These are phyloP conservation scores for Rhinopomastus cyanomelas DNA, from an alignment of 2,113 vertebrate species.

Conservation along the genomic window DNA sequence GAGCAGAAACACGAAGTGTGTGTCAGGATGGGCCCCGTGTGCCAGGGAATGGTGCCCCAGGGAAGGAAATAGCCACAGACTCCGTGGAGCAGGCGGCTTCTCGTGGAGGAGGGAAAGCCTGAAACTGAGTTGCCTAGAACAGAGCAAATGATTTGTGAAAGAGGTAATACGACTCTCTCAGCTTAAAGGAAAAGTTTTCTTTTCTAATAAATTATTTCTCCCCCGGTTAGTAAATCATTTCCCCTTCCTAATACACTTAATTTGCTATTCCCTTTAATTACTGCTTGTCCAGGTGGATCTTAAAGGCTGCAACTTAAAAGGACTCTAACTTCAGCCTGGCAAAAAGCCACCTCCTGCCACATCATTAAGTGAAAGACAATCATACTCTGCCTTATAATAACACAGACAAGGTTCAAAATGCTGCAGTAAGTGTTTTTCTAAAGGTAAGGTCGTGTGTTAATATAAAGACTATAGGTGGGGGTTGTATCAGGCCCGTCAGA, in stretches of 20 bases:
- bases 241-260: conserved; percentile 58
- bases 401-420: conserved; percentile 22
- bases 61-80: neutral
- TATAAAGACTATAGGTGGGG: neutral
- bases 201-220: conserved; percentile 67
- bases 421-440: conserved; percentile 31
- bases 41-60: neutral
- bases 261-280: conserved; percentile 65
- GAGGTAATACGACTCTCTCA: conserved; percentile 27
- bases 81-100: neutral
- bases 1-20: neutral
- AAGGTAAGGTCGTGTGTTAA: conserved; percentile 8
- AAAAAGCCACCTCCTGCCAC: conserved; percentile 28
- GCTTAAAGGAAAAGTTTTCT: conserved; percentile 55
- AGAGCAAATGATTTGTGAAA: conserved; percentile 50
- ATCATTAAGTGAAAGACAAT: conserved; percentile 59
- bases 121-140: neutral
- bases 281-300: conserved; percentile 63
- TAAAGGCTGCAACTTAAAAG: conserved; percentile 45
- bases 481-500: neutral
- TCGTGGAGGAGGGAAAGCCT: neutral
- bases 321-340: conserved; percentile 20
- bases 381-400: conserved; percentile 38
- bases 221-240: conserved; percentile 63
- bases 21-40: neutral